Base-by-base conservation (phyloP, 2,888 invertebrate species). In the Myopa testacea region DNA sequence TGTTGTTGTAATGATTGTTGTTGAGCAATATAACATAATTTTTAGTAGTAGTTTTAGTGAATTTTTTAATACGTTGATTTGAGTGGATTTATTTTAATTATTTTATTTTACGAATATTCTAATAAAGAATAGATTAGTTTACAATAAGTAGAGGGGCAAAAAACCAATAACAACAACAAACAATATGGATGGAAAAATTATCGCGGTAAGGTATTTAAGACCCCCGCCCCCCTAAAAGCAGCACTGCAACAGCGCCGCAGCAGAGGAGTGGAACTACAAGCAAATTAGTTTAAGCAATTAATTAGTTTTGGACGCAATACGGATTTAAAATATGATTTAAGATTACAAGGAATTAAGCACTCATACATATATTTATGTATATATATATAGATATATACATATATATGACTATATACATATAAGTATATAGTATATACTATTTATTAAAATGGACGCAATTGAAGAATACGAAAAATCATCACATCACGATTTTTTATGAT, bases 1-100 rank as follows among this genome's bases (percentile, higher is more conserved):
- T 26, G 26, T 63, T 78, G 62, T 72, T 79, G 80, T 78, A 77
- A 81, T 81, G 81, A 82, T 82, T 82, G 82, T 82, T 81, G 82
- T 80, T 79, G 79, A 81, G 82, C 82, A 73, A 76, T 72, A 37
- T 76, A 58, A 60, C 12, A 65, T 38, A 4, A 65, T 65, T 12
- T 10, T 65, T 38, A 62, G 34, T 26, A 62, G 62, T 34, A 37
- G 38, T 60, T 55, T 60, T 40, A 37, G 14, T 40, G 34, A 26
- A 16, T 16, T 55, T 67, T 65, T 65, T 37, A 37, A 65, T 45
- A 10, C 45, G 45, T 8, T 10, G 45, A 45, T 45, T 45, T 26
- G 26, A 45, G 7, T 45, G 45, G 10, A 45, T 45, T 10, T 45
- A 45, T 45, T 6, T 10, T 1, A 45, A 45, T 2, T 45, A 1